Evolutionary conservation across 2,113 vertebrate genomes (phyloP).

Genomic region (Seriola rivoliana): DNA sequence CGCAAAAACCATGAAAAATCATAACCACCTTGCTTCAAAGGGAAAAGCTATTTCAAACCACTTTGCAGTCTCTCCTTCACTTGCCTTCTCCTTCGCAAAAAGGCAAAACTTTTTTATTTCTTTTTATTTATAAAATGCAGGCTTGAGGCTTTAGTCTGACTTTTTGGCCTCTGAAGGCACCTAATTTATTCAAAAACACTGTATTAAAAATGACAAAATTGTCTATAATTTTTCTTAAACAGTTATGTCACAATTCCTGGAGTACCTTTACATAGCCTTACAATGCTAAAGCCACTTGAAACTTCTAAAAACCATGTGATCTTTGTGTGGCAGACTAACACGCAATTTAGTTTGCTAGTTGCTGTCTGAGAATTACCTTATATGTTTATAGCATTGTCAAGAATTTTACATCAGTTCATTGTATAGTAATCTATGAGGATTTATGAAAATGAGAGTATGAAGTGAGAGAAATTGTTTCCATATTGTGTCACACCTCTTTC

Average conservation of each 20-base stretch:
- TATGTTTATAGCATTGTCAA: not conserved
- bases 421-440: not conserved
- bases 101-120: no score
- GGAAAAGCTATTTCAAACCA: not conserved
- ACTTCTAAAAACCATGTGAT: not conserved
- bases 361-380: no score
- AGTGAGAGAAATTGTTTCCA: not conserved
- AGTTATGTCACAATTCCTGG: not conserved
- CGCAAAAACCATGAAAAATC: not conserved
- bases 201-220: not conserved
- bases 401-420: not conserved
- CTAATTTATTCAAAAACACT: not conserved
- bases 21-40: not conserved
- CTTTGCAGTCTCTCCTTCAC: not conserved
- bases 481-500: not conserved
- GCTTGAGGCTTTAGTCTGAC: not conserved
- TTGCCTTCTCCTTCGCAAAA: not conserved
- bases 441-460: not conserved
- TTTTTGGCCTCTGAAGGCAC: not conserved
- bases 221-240: no score
- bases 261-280: not conserved
- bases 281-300: not conserved
- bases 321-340: not conserved
- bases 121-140: no score
- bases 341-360: not conserved